Evolutionary conservation across 2,888 invertebrate genomes (phyloP), one percentile per base, ranked within the genome.

Genomic region (Chrysodeixis includens): DNA sequence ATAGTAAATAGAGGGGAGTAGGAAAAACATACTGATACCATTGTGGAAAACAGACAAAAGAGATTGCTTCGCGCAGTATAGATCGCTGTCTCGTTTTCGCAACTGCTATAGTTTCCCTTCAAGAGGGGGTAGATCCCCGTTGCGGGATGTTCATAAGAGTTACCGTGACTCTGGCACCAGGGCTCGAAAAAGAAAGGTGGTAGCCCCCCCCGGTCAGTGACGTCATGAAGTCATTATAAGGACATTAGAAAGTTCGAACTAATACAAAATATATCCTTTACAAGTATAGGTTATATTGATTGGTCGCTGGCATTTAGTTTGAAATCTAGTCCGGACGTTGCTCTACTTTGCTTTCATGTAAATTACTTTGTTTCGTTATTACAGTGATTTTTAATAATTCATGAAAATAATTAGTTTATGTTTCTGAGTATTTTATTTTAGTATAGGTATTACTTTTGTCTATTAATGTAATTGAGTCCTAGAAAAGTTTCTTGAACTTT

Each of bases 131-230:
- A n/a, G n/a, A n/a, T n/a, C n/a, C n/a, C n/a, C n/a, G n/a, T n/a
- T n/a, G n/a, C n/a, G n/a, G n/a, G n/a, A n/a, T n/a, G n/a, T n/a
- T n/a, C n/a, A n/a, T n/a, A n/a, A n/a, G n/a, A n/a, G n/a, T n/a
- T n/a, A n/a, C n/a, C n/a, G n/a, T n/a, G n/a, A n/a, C n/a, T n/a
- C n/a, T n/a, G n/a, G n/a, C n/a, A n/a, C n/a, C n/a, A n/a, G n/a
- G n/a, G n/a, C n/a, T n/a, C n/a, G n/a, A n/a, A n/a, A n/a, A n/a
- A n/a, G n/a, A n/a, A n/a, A n/a, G n/a, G n/a, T n/a, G n/a, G n/a
- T n/a, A n/a, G n/a, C n/a, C n/a, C n/a, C n/a, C n/a, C 49, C 55
- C 3, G 53, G 63, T 62, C 66, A 76, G 30, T 62, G 56, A 71
- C 56, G 52, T 22, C 35, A 35, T 12, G 14, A 35, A 12, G 35